Base-by-base conservation (phyloP, 2,797 vertebrate genomes). In the Lepus townsendii region DNA sequence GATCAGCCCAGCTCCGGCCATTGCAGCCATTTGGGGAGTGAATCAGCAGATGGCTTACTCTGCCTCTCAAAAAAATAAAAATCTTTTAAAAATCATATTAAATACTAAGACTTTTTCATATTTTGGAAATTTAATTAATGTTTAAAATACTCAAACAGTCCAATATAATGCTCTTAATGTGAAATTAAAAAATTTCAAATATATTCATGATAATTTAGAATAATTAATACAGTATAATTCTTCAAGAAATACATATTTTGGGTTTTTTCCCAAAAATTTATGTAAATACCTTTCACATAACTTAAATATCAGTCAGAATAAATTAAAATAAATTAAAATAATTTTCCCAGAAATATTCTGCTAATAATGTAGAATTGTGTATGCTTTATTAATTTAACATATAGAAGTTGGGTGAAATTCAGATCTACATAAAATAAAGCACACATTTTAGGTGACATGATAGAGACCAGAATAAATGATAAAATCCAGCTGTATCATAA, bases 281-380 rank as follows among this genome's bases (percentile, higher is more conserved):
- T 54, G 52, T 11, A 0, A 65, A 83, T n/a, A 83, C 3, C 22
- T 89, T 63, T 69, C 52, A 27, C 5, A 0, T 38, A 83, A 47
- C 3, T 79, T 54, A 77, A 87, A 92, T 80, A 87, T 10, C 24
- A 93, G 83, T 86, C 35, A 62, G 14, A 50, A 8, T 30, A 93
- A 38, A 60, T 50, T 35, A 35, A 35, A 50, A 8, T 30, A 93
- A 38, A 60, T 50, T 35, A 35, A 35, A 35, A 35, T 35, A 35
- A 35, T 7, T 50, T 57, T 66, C 47, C 22, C 24, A 73, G 42
- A 35, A 68, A 65, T 50, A 27, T 76, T 60, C 54, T 68, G 52
- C 42, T 7, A 52, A 12, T 76, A 66, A 60, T 82, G 8, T 14
- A 20, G 7, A 83, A 66, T 32, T 63, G 50, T 10, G 90, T 88